Conservation (phyloP, 1,140 invertebrate species). For the Anagrus nilaparvatae region DNA sequence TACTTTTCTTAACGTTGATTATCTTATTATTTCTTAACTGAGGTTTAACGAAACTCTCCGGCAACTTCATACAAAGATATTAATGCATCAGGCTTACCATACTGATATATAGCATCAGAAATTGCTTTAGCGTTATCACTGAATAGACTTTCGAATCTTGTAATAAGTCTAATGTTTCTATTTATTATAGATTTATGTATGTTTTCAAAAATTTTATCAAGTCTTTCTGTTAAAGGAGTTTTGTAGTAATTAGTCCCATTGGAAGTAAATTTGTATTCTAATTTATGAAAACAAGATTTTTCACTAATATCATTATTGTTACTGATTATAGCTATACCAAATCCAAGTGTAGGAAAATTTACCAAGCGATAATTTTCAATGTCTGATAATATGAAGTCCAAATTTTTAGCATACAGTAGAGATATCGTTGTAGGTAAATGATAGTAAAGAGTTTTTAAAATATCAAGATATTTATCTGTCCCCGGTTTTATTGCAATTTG, state of each 20-base stretch:
- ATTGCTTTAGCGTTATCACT: constrained; percentile 51
- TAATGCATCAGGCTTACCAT: constrained; percentile 68
- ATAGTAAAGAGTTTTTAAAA: no score
- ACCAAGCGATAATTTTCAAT: no score
- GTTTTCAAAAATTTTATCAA: constrained; percentile 66
- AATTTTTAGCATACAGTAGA: no score
- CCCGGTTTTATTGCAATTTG: no score
- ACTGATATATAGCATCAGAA: constrained; percentile 49
- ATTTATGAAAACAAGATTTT: no score
- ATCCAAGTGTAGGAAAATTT: no score
- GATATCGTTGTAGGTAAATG: no score
- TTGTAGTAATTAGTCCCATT: constrained; percentile 64
- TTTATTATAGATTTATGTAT: constrained; percentile 64
- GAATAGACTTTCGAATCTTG: constrained; percentile 54
- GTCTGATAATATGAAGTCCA: no score
- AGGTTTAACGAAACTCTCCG: neutral
- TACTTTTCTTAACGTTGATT: no score
- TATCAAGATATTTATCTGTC: no score
- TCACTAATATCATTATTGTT: no score
- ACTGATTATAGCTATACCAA: no score
- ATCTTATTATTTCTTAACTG: neutral
- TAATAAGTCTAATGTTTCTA: constrained; percentile 64
- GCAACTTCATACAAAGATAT: constrained; percentile 11
- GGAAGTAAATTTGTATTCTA: constrained; percentile 63
- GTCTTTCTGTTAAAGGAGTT: constrained; percentile 51